Conservation (phyloP, 2,888 invertebrate species). For the Tiliacea aurago region DNA sequence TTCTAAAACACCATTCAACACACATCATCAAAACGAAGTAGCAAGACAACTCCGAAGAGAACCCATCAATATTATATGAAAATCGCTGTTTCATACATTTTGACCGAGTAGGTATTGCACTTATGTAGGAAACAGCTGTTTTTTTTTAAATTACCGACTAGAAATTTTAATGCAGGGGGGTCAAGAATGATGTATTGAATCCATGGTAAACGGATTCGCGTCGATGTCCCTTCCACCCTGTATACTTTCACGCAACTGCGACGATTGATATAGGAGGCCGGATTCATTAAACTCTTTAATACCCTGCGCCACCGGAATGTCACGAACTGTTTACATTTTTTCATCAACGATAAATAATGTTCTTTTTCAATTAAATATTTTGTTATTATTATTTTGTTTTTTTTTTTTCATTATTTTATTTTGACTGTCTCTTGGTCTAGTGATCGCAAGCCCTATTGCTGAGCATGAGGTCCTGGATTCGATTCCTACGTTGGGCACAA, state of each 20-base stretch:
- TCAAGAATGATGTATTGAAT: too few relatives aligned
- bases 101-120: too few relatives aligned
- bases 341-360: neutral
- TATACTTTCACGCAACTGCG: slow-evolving; percentile 23
- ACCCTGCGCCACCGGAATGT: neutral
- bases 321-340: slow-evolving; percentile 20
- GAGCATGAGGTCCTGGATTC: too few relatives aligned
- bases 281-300: slow-evolving; percentile 49
- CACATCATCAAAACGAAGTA: neutral
- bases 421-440: too few relatives aligned
- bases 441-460: too few relatives aligned
- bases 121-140: too few relatives aligned
- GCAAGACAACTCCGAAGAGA: neutral
- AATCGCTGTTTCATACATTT: too few relatives aligned
- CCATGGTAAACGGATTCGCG: too few relatives aligned
- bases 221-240: too few relatives aligned
- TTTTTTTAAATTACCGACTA: too few relatives aligned
- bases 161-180: too few relatives aligned
- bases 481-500: too few relatives aligned
- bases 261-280: slow-evolving; percentile 49
- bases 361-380: neutral
- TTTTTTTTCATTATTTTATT: neutral
- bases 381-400: neutral
- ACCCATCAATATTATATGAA: slow-evolving; percentile 52
- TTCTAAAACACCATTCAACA: neutral